These are phyloP conservation scores for Platalea minor DNA, from an alignment of 2,797 vertebrate genomes.

Conservation along the genomic window DNA sequence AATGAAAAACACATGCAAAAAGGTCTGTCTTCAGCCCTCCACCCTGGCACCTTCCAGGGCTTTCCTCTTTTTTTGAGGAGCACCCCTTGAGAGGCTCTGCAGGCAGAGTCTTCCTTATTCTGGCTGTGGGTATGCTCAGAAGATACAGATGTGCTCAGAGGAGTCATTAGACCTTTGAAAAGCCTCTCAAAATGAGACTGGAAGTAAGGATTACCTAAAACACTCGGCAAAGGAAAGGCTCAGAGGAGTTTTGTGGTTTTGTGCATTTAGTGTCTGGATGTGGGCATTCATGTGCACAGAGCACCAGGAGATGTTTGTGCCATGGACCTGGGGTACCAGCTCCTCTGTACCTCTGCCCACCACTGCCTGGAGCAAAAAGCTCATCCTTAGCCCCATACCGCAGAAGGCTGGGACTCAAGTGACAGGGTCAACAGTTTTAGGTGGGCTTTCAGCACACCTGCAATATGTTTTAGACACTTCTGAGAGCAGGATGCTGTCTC, in stretches of 20 bases:
- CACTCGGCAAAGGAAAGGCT: neutral
- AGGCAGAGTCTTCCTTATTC: neutral
- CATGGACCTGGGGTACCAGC: neutral
- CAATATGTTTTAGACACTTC: neutral
- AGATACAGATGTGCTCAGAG: neutral
- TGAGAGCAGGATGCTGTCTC: neutral
- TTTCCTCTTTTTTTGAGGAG: neutral
- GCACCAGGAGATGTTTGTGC: fast-evolving
- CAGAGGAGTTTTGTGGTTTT: too few species aligned
- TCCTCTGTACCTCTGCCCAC: neutral
- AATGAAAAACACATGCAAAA: neutral
- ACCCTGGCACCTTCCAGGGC: neutral
- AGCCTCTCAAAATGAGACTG: neutral
- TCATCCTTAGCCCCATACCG: neutral
- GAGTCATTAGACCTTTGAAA: neutral
- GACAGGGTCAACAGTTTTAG: fast-evolving
- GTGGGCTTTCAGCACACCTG: neutral
- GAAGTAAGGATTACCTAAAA: neutral
- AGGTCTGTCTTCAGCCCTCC: neutral
- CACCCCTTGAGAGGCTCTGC: neutral
- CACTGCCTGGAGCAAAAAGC: too few species aligned
- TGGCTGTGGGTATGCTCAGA: fast-evolving
- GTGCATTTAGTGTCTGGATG: too few species aligned
- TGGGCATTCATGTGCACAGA: neutral
- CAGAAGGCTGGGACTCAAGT: neutral